Base-by-base conservation (phyloP, 2,113 vertebrate species). In the Sander lucioperca region DNA sequence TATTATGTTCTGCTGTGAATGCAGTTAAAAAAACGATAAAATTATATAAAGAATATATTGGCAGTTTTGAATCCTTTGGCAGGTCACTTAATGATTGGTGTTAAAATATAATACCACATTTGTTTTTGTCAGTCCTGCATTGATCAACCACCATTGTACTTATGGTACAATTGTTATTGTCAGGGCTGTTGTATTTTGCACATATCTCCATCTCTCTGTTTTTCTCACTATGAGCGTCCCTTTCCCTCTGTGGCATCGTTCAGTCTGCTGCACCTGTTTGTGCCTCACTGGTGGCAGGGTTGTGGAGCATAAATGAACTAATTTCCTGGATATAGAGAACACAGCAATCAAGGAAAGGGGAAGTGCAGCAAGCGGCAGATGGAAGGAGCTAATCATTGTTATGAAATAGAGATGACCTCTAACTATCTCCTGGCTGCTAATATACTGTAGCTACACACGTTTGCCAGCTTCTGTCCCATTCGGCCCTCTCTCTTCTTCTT, bases 331-430 rank as follows among this genome's bases (percentile, higher is more conserved):
- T 93, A 94, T 84, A 87, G 89, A 94, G 91, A 95, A 94, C 90
- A 92, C 88, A 66, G 94, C 93, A 95, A 95, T 96, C 95, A 95
- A 92, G 92, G 88, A 91, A 87, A 90, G 83, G 85, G 93, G 91
- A 89, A 89, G 91, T 87, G 88, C 90, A 88, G 84, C 73, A 87
- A 79, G 89, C 65, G 80, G 91, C 94, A 95, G 95, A 96, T 95
- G 95, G 94, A 93, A 91, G 88, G 88, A 94, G 93, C 94, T 96
- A 95, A 96, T 95, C 94, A 94, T 95, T 95, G 94, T 94, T 95
- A 91, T 95, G 94, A 95, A 95, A 95, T 93, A 94, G 93, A 94
- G 93, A 94, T 96, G 95, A 96, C 95, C 95, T 92, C 94, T 92
- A 93, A 89, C 92, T 91, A 93, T 92, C 90, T 93, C 79, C 84